A percentile compares a stretch with the other conserved stretches of the same genome.
phyloP scores from a whole-genome alignment of 1,140 invertebrate genomes.

The Ips typographus region DNA sequence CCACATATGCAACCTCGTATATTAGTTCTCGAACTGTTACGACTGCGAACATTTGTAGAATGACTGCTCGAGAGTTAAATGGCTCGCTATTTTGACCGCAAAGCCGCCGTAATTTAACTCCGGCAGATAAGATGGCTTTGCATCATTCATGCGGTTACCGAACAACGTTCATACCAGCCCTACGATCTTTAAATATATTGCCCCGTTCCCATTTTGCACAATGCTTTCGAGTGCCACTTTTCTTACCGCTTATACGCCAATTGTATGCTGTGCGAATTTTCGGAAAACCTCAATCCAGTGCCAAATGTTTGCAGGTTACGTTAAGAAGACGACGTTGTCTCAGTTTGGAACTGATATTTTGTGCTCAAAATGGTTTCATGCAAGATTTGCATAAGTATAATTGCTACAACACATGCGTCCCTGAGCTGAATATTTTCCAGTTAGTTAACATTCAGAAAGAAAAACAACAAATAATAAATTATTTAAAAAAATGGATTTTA shows the following conservation, averaged over 20 bases:
- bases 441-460: too few relatives aligned
- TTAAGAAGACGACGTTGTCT: too few relatives aligned
- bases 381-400: too few relatives aligned
- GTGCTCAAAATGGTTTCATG: too few relatives aligned
- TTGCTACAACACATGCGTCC: too few relatives aligned
- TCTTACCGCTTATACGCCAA: conserved; percentile 12
- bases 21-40: conserved; percentile 6
- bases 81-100: conserved; percentile 30
- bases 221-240: conserved; percentile 25
- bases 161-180: conserved; percentile 23
- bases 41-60: conserved; percentile 19
- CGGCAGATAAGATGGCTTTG: conserved; percentile 25
- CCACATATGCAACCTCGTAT: conserved; percentile 4
- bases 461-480: too few relatives aligned
- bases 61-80: conserved; percentile 21
- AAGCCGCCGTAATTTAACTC: conserved; percentile 26
- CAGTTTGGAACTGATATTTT: too few relatives aligned
- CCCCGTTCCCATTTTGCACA: conserved; percentile 26
- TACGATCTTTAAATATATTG: conserved; percentile 24
- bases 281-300: conserved; percentile 6
- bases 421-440: too few relatives aligned
- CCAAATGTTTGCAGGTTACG: conserved; percentile 9
- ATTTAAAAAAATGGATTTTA: too few relatives aligned
- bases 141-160: conserved; percentile 31
- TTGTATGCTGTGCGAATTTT: conserved; percentile 22